A percentile compares a stretch with the other conserved stretches of the same genome.
phyloP scores from a whole-genome alignment of 2,888 invertebrate genomes.

The Cephus sareptanus region DNA sequence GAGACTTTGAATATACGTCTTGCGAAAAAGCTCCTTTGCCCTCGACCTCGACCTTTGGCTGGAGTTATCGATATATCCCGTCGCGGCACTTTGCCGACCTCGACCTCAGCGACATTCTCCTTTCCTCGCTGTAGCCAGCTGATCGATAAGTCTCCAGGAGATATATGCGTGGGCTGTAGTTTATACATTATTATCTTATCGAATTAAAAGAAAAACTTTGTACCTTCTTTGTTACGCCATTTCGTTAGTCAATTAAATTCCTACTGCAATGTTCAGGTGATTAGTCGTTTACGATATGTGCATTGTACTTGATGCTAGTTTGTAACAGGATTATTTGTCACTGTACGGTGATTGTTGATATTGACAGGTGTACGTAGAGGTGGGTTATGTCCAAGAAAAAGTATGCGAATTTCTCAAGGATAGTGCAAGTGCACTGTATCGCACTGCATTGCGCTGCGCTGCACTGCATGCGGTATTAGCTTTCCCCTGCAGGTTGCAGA shows the following conservation, averaged over 20 bases:
- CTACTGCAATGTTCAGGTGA: neutral
- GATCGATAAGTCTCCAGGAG: neutral
- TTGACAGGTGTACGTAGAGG: neutral
- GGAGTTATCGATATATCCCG: neutral
- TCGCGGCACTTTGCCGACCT: neutral
- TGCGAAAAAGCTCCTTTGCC: neutral
- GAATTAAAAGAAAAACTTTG: neutral
- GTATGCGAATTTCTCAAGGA: neutral
- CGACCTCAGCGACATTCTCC: neutral
- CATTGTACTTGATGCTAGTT: neutral
- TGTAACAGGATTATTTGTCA: neutral
- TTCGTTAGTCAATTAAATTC: neutral
- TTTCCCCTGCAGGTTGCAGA: slow-evolving; percentile 27
- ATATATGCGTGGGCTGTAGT: neutral
- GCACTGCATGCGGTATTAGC: slow-evolving; percentile 29
- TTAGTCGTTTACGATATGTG: neutral
- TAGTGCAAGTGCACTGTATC: neutral
- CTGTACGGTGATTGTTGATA: neutral
- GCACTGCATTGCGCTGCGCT: neutral
- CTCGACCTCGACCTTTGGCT: neutral
- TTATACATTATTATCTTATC: neutral
- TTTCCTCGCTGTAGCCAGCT: neutral
- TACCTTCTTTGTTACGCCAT: neutral
- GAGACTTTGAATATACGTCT: neutral
- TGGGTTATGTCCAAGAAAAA: neutral